Conservation (phyloP, 2,113 vertebrate species). For the Phalacrocorax carbo region DNA sequence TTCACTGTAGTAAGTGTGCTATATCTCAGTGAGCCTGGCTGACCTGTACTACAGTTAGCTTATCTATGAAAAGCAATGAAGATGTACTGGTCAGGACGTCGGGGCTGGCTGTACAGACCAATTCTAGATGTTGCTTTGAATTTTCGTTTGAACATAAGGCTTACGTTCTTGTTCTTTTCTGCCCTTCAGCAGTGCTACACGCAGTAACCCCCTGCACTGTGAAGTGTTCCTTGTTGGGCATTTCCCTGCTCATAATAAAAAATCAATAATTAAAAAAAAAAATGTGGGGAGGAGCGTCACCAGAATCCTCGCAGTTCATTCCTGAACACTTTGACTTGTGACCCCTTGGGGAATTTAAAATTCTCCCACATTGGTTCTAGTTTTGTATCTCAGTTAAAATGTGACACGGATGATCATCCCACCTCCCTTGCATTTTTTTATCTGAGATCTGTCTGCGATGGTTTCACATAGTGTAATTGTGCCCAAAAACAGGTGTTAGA, state of each 20-base stretch:
- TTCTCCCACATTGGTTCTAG: no score
- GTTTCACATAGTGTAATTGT: neutral
- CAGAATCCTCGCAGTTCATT: fast-evolving
- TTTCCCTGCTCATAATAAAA: neutral
- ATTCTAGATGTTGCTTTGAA: neutral
- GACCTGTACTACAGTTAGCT: neutral
- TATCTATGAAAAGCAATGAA: no score
- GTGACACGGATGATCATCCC: neutral
- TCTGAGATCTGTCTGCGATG: neutral
- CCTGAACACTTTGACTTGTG: neutral
- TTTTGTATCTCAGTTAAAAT: neutral
- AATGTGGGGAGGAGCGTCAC: neutral
- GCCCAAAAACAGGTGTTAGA: neutral
- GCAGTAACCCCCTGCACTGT: neutral
- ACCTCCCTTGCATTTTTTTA: neutral
- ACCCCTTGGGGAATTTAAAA: neutral
- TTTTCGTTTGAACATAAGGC: neutral
- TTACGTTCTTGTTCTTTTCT: neutral
- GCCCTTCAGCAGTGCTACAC: neutral
- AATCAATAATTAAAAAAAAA: neutral
- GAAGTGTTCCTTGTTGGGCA: neutral
- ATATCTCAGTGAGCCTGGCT: neutral
- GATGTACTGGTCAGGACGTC: neutral
- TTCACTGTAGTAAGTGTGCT: neutral
- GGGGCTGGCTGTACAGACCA: neutral